A percentile compares a stretch with the other conserved stretches of the same genome.
phyloP scores from a whole-genome alignment of 2,888 invertebrate species.

The Netelia inedita region DNA sequence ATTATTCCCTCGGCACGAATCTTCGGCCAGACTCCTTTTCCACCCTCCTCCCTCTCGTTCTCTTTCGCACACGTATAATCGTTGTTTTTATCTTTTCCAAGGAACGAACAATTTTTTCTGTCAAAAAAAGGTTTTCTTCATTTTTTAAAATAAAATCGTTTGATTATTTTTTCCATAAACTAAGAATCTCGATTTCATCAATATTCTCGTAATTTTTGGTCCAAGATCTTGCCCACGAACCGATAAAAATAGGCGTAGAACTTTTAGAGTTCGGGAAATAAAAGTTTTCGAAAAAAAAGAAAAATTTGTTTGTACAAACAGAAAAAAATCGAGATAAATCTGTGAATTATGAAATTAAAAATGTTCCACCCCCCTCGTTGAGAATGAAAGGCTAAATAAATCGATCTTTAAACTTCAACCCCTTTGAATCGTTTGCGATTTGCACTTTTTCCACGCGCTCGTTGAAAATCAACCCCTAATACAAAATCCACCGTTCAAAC shows the following conservation, averaged over 20 bases:
- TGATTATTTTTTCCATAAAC: background rate
- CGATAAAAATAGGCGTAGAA: too few relatives aligned
- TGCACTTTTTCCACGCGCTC: background rate
- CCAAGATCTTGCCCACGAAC: too few relatives aligned
- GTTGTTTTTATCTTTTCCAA: too few relatives aligned
- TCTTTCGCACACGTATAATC: too few relatives aligned
- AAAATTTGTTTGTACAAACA: too few relatives aligned
- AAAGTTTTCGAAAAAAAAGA: too few relatives aligned
- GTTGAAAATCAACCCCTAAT: background rate
- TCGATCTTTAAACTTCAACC: background rate
- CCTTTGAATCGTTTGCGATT: background rate
- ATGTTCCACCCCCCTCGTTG: too few relatives aligned
- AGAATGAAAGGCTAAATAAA: background rate
- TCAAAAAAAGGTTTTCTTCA: background rate
- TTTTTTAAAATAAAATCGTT: background rate
- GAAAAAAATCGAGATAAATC: too few relatives aligned
- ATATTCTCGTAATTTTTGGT: too few relatives aligned
- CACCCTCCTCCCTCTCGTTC: background rate
- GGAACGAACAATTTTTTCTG: background rate
- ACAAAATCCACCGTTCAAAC: background rate
- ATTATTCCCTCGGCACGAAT: conserved; percentile 19
- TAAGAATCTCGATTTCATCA: background rate
- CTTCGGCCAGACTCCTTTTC: background rate
- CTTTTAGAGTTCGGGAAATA: too few relatives aligned
- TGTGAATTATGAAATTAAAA: too few relatives aligned